These are phyloP conservation scores for Pterocles orientalis DNA, from an alignment of 2,113 vertebrate genomes.

Conservation along the genomic window DNA sequence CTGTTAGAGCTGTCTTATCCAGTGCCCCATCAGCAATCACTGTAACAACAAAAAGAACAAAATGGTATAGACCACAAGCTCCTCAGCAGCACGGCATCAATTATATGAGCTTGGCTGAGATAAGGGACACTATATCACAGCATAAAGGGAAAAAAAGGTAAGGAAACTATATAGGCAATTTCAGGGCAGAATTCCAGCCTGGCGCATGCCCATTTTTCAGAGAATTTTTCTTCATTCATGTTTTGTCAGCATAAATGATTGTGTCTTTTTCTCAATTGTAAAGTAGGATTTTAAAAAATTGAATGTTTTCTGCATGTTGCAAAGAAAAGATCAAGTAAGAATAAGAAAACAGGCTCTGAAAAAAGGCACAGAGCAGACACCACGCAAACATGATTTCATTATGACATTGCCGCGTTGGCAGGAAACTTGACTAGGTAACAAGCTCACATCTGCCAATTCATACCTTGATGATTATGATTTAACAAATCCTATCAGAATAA, in stretches of 20 bases:
- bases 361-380: background rate
- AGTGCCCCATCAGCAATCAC: slow-evolving; percentile 82
- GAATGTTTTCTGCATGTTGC: background rate
- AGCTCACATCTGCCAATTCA: background rate
- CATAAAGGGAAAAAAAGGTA: background rate
- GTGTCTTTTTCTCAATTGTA: background rate
- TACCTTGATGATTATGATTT: background rate
- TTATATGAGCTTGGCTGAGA: fast-evolving
- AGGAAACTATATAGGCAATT: background rate
- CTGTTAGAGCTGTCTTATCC: slow-evolving; percentile 76
- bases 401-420: background rate
- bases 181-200: background rate
- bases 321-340: background rate
- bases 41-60: slow-evolving; percentile 46
- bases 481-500: background rate
- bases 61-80: background rate
- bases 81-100: background rate
- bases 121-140: background rate
- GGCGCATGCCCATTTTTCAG: background rate
- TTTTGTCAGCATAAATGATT: background rate
- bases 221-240: background rate
- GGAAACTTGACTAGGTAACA: background rate
- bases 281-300: background rate
- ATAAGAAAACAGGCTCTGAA: background rate
- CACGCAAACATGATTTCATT: background rate